Conservation (phyloP, 2,797 vertebrate species). For the Molossus molossus region DNA sequence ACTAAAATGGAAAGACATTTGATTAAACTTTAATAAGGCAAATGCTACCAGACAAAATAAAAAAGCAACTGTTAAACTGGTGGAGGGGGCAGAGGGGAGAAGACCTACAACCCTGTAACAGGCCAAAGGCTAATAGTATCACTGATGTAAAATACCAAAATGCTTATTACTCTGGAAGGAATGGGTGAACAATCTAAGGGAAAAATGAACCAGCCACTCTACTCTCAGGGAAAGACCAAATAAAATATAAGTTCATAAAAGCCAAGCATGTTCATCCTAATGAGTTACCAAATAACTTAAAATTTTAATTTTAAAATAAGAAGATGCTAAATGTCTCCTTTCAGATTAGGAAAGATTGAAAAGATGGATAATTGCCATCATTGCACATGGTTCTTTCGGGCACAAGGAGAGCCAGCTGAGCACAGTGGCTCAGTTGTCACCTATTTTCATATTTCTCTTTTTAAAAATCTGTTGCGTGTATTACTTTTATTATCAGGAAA, state of each 20-base stretch:
- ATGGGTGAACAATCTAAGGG: neutral
- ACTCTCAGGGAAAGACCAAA: neutral
- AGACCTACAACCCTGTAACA: neutral
- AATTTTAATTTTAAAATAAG: conserved; percentile 19
- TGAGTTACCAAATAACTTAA: neutral
- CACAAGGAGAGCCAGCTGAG: neutral
- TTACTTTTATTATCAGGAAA: neutral
- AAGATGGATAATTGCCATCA: neutral
- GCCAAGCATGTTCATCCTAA: neutral
- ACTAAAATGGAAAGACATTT: conserved; percentile 2
- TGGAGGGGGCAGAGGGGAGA: neutral
- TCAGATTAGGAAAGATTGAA: neutral
- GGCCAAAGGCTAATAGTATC: neutral
- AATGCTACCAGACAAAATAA: neutral
- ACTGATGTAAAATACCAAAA: neutral
- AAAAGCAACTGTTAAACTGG: neutral
- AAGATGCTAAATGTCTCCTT: neutral
- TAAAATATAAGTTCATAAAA: neutral
- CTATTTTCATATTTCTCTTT: neutral
- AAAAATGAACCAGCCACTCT: neutral
- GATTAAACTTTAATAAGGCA: neutral
- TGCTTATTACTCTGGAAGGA: neutral
- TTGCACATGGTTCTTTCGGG: neutral
- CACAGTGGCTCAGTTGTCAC: neutral
- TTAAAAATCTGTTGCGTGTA: neutral